Base-by-base conservation (phyloP, 2,888 invertebrate species). In the Drosophila percnosoma region DNA sequence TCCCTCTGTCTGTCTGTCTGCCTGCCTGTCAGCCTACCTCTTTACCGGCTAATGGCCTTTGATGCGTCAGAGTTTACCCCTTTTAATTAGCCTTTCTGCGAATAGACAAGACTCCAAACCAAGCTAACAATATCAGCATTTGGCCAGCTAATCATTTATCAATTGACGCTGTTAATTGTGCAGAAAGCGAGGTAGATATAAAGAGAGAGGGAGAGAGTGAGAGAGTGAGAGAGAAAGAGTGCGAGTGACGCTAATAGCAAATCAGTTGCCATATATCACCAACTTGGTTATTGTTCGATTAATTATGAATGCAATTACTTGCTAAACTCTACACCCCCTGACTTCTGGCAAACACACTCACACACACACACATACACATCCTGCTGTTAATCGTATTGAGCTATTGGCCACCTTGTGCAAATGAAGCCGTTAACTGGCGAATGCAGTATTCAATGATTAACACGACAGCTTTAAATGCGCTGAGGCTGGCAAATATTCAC, bases 11-110 rank as follows among this genome's bases (percentile, higher is more conserved):
- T 38, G 21, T 59, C 53, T 18, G 24, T 38, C 49, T 40, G 18
- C 52, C 60, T 61, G 54, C 29, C 58, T 57, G 57, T 38, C 62
- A 48, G 59, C 33, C 71, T 55, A 60, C 24, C 61, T 51, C 69
- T 82, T 74, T 80, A 87, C 85, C 85, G 87, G 87, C 85, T 85
- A 86, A 82, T 86, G 80, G 78, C 74, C 82, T 87, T 87, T 87
- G 87, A 87, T 87, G 85, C 85, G 85, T 86, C 85, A 80, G 62
- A 74, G 72, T 40, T 78, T 65, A 71, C 73, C 85, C 85, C 75
- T 87, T 80, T 74, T 80, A 80, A 80, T 80, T 76, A 73, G 76
- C 52, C 63, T 62, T 63, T 54, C 42, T 69, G 53, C 62, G 48
- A 18, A 33, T 54, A 58, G 65, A 68, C 49, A 63, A 52, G 45